Base-by-base conservation (phyloP, 2,797 vertebrate species). In the Manis pentadactyla region DNA sequence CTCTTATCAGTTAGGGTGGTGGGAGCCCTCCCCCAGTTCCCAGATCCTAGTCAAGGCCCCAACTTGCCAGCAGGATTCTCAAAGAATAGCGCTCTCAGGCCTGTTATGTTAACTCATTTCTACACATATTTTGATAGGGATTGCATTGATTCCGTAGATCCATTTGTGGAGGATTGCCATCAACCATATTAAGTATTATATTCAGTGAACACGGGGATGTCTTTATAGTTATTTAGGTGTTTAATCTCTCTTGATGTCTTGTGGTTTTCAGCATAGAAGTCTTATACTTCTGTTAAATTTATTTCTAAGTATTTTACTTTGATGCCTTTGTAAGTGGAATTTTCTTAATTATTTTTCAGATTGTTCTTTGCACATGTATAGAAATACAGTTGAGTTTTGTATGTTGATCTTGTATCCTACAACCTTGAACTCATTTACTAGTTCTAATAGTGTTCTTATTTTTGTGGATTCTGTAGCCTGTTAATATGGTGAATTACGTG, bases 121-220 rank as follows among this genome's bases (percentile, higher is more conserved):
- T 71, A 25, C 25, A 61, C 34, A 90, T 39, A 94, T 94, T 92
- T 88, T 84, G 12, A 78, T 71, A 87, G 61, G n/a, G 34, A 87
- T 91, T 87, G 19, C 1, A 1, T 77, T 94, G 51, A 82, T 88
- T 77, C 29, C 71, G 8, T 92, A 87, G 15, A 78, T 93, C 42
- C 93, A n/a, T 86, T 90, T n/a, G n/a, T n/a, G n/a, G n/a, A n/a
- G n/a, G n/a, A n/a, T n/a, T n/a, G n/a, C n/a, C n/a, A n/a, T n/a
- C n/a, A n/a, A n/a, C n/a, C n/a, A n/a, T n/a, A n/a, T n/a, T n/a
- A n/a, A n/a, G n/a, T n/a, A n/a, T n/a, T n/a, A n/a, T n/a, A n/a
- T n/a, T n/a, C n/a, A n/a, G n/a, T n/a, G n/a, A n/a, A n/a, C n/a
- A n/a, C n/a, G n/a, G n/a, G n/a, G n/a, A n/a, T n/a, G n/a, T n/a